phyloP scores from a whole-genome alignment of 2,888 invertebrate species.

The Serrognathus titanus region DNA sequence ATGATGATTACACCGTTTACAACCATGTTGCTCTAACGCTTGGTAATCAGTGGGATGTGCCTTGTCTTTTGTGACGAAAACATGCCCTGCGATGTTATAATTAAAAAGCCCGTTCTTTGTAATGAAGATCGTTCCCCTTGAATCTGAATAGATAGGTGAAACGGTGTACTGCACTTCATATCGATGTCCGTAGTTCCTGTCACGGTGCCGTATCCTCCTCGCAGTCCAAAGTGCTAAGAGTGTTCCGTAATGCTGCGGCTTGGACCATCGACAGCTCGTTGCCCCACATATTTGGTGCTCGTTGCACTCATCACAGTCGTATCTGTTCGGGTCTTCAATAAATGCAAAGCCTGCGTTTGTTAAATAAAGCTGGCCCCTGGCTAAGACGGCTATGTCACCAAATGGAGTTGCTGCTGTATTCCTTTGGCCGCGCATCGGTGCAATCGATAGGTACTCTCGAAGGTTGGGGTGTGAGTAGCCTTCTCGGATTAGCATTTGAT shows the following conservation, averaged over 20 bases:
- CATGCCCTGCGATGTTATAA: slow-evolving; percentile 56
- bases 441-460: slow-evolving; percentile 33
- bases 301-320: slow-evolving; percentile 51
- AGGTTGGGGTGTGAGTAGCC: slow-evolving; percentile 54
- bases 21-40: not conserved
- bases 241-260: slow-evolving; percentile 33
- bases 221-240: slow-evolving; percentile 67
- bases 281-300: too few species aligned
- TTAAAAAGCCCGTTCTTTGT: slow-evolving; percentile 47
- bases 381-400: slow-evolving; percentile 63
- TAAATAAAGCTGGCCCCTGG: slow-evolving; percentile 61
- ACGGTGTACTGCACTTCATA: slow-evolving; percentile 69
- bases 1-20: not conserved
- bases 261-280: slow-evolving; percentile 15
- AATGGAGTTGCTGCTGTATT: slow-evolving; percentile 51
- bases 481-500: slow-evolving; percentile 60
- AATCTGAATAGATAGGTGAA: slow-evolving; percentile 45
- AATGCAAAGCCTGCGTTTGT: slow-evolving; percentile 54
- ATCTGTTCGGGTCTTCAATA: slow-evolving; percentile 45
- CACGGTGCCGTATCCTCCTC: slow-evolving; percentile 64
- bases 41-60: too few species aligned
- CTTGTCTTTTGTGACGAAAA: slow-evolving; percentile 54
- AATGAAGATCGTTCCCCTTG: slow-evolving; percentile 20
- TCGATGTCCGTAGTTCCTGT: slow-evolving; percentile 46
- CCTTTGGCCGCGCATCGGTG: slow-evolving; percentile 39